Evolutionary conservation across 2,888 invertebrate species (phyloP), one percentile per base, ranked within the genome.

Genomic region (Drosophila seclusa): DNA sequence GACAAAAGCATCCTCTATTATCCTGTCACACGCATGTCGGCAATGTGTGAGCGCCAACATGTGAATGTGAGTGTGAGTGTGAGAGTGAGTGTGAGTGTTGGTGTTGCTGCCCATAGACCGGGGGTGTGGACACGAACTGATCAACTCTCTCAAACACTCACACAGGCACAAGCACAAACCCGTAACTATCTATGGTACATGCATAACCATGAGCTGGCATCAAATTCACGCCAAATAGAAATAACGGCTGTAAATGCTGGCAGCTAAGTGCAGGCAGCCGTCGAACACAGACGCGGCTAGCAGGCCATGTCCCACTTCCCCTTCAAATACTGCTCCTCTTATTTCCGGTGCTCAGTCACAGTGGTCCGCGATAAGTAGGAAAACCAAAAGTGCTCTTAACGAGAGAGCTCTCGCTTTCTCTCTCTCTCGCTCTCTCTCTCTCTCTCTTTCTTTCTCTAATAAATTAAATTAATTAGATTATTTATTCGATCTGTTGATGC

Each of bases 1-100:
- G 76, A 82, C 82, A 76, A 76, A 81, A 65, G 73, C 76, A 76
- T 82, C 79, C 82, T 82, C 78, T 81, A 81, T 79, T 82, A 82
- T 81, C 82, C 80, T 78, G 80, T 81, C 80, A 78, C 79, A 82
- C 80, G 80, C 80, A 81, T 63, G 73, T 71, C 80, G 79, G 66
- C 79, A 67, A 62, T 78, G 53, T 77, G 60, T 60, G 63, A 54
- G 54, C 48, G 32, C 45, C 59, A 58, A 45, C 49, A 58, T 69
- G 73, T 68, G 59, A 49, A 58, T 27, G 24, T n/a, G 27, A 16
- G 29, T 11, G 55, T 4, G 11, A 18, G 32, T 16, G 32, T 10
- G 13, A 21, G 36, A 27, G 27, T 38, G 11, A 32, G 52, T 31
- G 49, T 49, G 0, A 2, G 52, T 52, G 31, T 32, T 54, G 72